Evolutionary conservation across 2,888 invertebrate genomes (phyloP).

Genomic region (Polydesmus complanatus): DNA sequence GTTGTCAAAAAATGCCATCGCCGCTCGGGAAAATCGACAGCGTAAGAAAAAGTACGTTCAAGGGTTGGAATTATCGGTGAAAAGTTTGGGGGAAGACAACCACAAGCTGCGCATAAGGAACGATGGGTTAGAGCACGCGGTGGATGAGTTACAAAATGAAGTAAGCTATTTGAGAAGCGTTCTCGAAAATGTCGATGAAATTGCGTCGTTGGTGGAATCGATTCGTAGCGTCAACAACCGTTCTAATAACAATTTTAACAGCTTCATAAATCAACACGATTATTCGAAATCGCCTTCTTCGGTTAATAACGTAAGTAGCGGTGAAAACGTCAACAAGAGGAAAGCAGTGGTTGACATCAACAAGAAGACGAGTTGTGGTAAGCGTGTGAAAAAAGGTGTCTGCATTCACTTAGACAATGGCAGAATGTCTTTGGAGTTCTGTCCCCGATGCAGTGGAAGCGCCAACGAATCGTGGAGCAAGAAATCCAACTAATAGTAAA

Average conservation of each 20-base stretch:
- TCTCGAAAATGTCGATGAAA: conserved; percentile 40
- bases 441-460: conserved; percentile 35
- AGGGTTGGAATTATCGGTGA: conserved; percentile 40
- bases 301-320: background rate
- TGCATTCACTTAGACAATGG: conserved; percentile 44
- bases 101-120: conserved; percentile 34
- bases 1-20: conserved; percentile 44
- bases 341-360: background rate
- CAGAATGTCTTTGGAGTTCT: conserved; percentile 44
- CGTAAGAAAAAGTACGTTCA: conserved; percentile 46
- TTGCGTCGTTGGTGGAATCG: conserved; percentile 38
- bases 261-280: background rate
- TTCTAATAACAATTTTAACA: background rate
- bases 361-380: background rate
- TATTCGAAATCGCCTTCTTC: background rate
- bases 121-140: conserved; percentile 36
- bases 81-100: conserved; percentile 36
- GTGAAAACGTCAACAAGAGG: background rate
- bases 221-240: conserved; percentile 27
- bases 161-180: conserved; percentile 42
- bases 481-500: too few relatives aligned
- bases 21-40: conserved; percentile 47
- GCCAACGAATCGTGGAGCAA: too few relatives aligned
- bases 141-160: conserved; percentile 40
- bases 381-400: conserved; percentile 31